Evolutionary conservation across 1,140 invertebrate genomes (phyloP).

Genomic region (Saxidomus purpurata): DNA sequence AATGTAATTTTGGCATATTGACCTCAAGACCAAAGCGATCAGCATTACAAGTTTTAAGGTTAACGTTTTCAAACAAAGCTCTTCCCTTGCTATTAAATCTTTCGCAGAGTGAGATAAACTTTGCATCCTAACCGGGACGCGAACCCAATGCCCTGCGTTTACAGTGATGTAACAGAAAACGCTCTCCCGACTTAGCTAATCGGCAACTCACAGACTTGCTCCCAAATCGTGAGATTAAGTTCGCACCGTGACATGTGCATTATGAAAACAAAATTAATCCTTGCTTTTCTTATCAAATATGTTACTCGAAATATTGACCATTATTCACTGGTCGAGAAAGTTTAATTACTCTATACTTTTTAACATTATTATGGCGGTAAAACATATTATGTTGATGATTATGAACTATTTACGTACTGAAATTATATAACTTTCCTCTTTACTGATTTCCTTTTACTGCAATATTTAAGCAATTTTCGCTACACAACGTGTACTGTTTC

Average conservation of each 20-base stretch:
- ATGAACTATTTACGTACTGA: constrained; percentile 48
- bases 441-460: constrained; percentile 38
- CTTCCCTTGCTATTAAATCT: background rate
- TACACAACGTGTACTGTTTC: constrained; percentile 58
- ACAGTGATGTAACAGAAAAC: constrained; percentile 29
- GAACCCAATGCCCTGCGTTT: background rate
- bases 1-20: constrained; percentile 36
- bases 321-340: too few species aligned
- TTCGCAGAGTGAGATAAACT: background rate
- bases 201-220: constrained; percentile 31
- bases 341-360: too few species aligned
- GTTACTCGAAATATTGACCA: too few species aligned
- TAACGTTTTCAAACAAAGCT: constrained; percentile 43
- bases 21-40: constrained; percentile 26
- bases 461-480: constrained; percentile 51
- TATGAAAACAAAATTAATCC: too few species aligned
- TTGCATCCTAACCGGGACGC: constrained; percentile 48
- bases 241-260: too few species aligned
- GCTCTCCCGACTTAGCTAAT: constrained; percentile 62
- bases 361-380: too few species aligned
- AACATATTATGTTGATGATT: too few species aligned
- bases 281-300: too few species aligned
- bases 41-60: constrained; percentile 59
- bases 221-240: constrained; percentile 49
- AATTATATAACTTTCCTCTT: constrained; percentile 2